These are phyloP conservation scores for Lophius americanus DNA, from an alignment of 2,797 vertebrate species.

Conservation along the genomic window DNA sequence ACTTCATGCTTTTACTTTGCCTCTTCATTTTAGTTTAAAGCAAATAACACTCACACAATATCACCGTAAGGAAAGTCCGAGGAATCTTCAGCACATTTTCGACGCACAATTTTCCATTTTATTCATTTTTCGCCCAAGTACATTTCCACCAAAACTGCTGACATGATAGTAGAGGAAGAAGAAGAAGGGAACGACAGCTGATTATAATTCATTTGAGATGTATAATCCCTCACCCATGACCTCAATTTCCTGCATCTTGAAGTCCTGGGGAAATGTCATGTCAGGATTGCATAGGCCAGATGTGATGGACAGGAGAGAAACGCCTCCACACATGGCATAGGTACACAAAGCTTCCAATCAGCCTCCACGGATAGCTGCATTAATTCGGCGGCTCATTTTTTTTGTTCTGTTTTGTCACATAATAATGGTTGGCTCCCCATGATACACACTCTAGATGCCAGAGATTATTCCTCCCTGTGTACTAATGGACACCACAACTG, in stretches of 20 bases:
- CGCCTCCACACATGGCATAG: background rate
- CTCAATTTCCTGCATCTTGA: slow-evolving; percentile 51
- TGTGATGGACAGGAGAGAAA: slow-evolving; percentile 57
- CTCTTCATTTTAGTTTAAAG: slow-evolving; percentile 57
- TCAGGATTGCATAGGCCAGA: slow-evolving; percentile 59
- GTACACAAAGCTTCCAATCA: slow-evolving; percentile 1
- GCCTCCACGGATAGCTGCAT: slow-evolving; percentile 7
- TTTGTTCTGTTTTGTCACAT: background rate
- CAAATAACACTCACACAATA: slow-evolving; percentile 58
- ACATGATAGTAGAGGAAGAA: slow-evolving; percentile 37
- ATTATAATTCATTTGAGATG: slow-evolving; percentile 68
- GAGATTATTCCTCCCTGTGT: slow-evolving; percentile 2
- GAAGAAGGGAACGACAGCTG: slow-evolving; percentile 42
- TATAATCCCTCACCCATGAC: slow-evolving; percentile 59
- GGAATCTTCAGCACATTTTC: slow-evolving; percentile 35
- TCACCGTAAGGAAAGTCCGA: slow-evolving; percentile 51
- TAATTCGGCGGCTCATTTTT: slow-evolving; percentile 2
- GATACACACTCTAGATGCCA: background rate
- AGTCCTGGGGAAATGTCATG: slow-evolving; percentile 76
- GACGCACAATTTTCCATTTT: slow-evolving; percentile 29
- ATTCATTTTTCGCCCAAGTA: slow-evolving; percentile 29
- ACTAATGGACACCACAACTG: slow-evolving; percentile 10
- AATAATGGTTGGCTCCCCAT: background rate
- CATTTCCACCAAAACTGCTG: slow-evolving; percentile 36
- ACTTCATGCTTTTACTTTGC: slow-evolving; percentile 61